Evolutionary conservation across 2,113 vertebrate genomes (phyloP), one percentile per base, ranked within the genome.

Genomic region (Columbina picui): DNA sequence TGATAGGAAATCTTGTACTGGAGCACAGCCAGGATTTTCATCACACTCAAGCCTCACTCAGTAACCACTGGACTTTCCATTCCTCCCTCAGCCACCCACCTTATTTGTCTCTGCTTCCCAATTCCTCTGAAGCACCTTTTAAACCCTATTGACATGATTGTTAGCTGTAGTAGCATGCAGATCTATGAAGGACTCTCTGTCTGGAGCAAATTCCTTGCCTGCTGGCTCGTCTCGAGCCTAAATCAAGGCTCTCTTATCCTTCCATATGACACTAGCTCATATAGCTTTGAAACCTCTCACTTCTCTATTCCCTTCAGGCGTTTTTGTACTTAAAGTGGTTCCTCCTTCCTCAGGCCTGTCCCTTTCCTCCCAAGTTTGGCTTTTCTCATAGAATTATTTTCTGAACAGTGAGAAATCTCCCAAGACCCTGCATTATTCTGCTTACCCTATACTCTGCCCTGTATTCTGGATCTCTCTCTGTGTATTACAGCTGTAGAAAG

Each of bases 1-100:
- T 60, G 94, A 84, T 94, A 88, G 94, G 91, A 93, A 96, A 95
- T 93, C 77, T 94, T 63, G 82, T 55, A 34, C 89, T 96, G 95
- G 95, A 94, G 85, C 77, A 63, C 39, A 57, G 96, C 93, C 96
- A 96, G 87, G 57, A 97, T 96, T 94, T 92, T 92, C 96, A 94
- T 96, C 96, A 84, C 95, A 96, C 95, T 97, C 96, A 97, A 91
- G 87, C 43, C 49, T 93, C 95, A 94, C 86, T 97, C 92, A 81
- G 90, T 93, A 95, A 96, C 90, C 86, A 90, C 93, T 89, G 86
- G 96, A 67, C 93, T 96, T 93, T 94, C 89, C 77, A 94, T 92
- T 93, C 71, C 87, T 94, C 70, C 89, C 84, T 95, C 83, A 96
- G 83, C 83, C 73, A 68, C 85, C 94, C 93, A 91, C 93, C 68